phyloP scores from a whole-genome alignment of 2,797 vertebrate species.

The Psittacula echo region DNA sequence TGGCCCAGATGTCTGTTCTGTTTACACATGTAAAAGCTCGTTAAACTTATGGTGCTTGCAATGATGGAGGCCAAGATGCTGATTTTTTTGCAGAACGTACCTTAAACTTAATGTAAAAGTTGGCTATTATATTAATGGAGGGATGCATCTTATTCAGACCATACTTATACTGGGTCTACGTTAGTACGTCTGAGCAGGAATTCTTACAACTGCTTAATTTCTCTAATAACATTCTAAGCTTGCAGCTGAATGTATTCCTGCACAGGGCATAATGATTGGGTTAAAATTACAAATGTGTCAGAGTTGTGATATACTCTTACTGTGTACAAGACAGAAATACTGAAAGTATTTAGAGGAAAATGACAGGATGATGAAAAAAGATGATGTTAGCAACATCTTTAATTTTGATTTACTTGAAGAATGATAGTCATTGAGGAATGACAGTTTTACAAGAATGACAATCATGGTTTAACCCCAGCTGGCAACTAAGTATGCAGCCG shows the following conservation, averaged over 20 bases:
- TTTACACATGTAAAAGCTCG: background rate
- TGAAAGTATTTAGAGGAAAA: background rate
- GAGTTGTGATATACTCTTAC: background rate
- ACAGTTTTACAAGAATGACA: background rate
- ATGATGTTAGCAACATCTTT: background rate
- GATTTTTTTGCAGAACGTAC: background rate
- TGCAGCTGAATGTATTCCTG: background rate
- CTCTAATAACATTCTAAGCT: background rate
- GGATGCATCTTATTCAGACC: background rate
- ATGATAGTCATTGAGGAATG: background rate
- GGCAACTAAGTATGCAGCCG: background rate
- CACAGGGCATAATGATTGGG: background rate
- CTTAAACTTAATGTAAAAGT: background rate
- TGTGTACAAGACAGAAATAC: background rate
- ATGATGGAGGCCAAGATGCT: background rate
- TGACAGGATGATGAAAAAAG: background rate
- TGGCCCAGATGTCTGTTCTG: conserved; percentile 9
- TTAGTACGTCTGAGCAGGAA: background rate
- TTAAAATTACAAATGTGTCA: background rate
- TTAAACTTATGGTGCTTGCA: background rate
- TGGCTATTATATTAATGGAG: background rate
- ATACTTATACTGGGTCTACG: background rate
- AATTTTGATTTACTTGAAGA: background rate
- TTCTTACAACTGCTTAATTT: background rate
- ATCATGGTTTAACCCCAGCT: background rate